Percentiles rank a stretch among this genome's conserved stretches.
Evolutionary conservation across 2,888 invertebrate genomes (phyloP).

Genomic region (Seira ritae): DNA sequence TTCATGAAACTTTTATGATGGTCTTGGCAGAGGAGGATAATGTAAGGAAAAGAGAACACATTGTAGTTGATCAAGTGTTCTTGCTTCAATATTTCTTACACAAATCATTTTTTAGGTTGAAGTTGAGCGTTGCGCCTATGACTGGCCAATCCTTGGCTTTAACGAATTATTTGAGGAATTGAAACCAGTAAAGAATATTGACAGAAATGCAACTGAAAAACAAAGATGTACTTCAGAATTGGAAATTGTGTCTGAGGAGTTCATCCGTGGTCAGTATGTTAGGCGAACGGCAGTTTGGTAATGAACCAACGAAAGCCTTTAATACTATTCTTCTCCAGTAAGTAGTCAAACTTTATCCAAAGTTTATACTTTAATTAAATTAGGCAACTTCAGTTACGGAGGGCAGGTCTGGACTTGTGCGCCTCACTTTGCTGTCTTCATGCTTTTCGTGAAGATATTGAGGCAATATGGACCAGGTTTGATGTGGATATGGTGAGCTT

Average conservation of each 20-base stretch:
- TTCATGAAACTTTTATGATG: too few relatives aligned
- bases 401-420: conserved; percentile 11
- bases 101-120: conserved; percentile 29
- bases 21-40: too few relatives aligned
- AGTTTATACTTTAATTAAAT: background rate
- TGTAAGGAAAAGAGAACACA: too few relatives aligned
- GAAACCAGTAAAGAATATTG: background rate
- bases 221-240: background rate
- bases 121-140: conserved; percentile 27
- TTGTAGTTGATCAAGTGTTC: too few relatives aligned
- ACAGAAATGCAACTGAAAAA: background rate
- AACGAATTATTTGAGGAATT: conserved; percentile 1
- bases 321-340: too few relatives aligned
- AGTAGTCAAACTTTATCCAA: background rate
- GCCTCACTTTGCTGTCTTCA: conserved; percentile 31
- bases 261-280: conserved; percentile 46
- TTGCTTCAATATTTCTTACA: too few relatives aligned
- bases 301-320: too few relatives aligned
- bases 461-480: conserved; percentile 44
- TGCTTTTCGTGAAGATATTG: conserved; percentile 16
- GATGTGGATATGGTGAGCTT: conserved; percentile 42
- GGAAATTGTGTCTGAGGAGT: conserved; percentile 36
- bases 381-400: conserved; percentile 47
- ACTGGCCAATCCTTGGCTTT: conserved; percentile 37
- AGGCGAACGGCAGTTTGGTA: conserved; percentile 39